phyloP scores from a whole-genome alignment of 2,888 invertebrate genomes.

The Pseudolycoriella hygida region DNA sequence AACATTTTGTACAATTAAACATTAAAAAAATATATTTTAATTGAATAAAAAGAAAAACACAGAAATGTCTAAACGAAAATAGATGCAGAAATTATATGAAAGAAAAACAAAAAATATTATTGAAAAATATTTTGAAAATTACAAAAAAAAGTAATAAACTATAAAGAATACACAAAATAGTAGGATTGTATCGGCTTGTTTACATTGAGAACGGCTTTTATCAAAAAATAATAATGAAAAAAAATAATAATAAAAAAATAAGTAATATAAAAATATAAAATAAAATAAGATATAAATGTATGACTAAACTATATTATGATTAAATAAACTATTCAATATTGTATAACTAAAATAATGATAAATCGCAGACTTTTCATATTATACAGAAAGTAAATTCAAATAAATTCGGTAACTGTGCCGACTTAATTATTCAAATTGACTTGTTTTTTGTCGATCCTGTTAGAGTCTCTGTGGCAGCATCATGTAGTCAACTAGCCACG shows the following conservation, averaged over 20 bases:
- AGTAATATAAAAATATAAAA: background rate
- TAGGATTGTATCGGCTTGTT: conserved; percentile 1
- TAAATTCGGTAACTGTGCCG: background rate
- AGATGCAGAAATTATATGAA: background rate
- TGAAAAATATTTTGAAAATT: background rate
- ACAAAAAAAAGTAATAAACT: background rate
- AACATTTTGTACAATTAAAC: background rate
- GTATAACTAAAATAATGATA: background rate
- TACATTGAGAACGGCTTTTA: background rate
- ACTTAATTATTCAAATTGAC: background rate
- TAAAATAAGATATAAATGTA: background rate
- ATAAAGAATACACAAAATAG: background rate
- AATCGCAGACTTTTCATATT: background rate
- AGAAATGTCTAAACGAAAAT: background rate
- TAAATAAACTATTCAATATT: background rate
- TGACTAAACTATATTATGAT: background rate
- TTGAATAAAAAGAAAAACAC: background rate
- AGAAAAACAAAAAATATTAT: background rate
- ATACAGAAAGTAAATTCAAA: background rate
- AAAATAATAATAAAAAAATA: background rate
- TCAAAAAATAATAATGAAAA: background rate
- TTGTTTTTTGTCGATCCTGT: too few species aligned
- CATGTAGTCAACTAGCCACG: too few species aligned
- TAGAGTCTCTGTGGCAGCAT: too few species aligned
- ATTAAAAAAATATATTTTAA: background rate